A percentile compares a stretch with the other conserved stretches of the same genome.
Evolutionary conservation across 2,888 invertebrate genomes (phyloP).

Genomic region (Athetis lepigone): DNA sequence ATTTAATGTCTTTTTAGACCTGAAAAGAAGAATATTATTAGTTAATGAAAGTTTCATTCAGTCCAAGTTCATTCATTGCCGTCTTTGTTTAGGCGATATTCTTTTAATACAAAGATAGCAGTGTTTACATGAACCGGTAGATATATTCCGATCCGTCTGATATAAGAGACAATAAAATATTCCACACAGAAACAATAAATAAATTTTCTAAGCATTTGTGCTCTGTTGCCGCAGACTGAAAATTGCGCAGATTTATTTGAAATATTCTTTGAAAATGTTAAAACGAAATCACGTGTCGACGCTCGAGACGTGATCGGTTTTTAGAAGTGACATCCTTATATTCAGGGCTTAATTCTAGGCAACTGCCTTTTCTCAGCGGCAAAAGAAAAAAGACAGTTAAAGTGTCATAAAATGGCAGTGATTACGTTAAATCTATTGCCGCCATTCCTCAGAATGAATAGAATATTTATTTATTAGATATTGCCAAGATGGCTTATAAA

Average conservation of each 20-base stretch:
- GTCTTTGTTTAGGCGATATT: constrained; percentile 32
- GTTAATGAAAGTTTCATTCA: neutral
- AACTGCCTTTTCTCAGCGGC: constrained; percentile 60
- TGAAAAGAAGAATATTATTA: neutral
- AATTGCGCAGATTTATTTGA: constrained; percentile 27
- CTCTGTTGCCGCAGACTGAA: constrained; percentile 36
- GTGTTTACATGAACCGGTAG: constrained; percentile 51
- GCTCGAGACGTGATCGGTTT: constrained; percentile 71
- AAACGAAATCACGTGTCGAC: constrained; percentile 65
- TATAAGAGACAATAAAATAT: constrained; percentile 53
- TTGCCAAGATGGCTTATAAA: constrained; percentile 52
- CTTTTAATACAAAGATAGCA: constrained; percentile 62
- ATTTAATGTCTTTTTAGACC: constrained; percentile 2
- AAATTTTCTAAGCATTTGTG: no score
- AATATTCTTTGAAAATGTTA: constrained; percentile 59
- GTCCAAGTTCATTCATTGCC: constrained; percentile 7
- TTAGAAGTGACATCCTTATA: constrained; percentile 70
- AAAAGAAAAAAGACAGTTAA: constrained; percentile 66
- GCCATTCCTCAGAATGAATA: constrained; percentile 55
- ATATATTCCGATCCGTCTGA: constrained; percentile 59
- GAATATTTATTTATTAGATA: constrained; percentile 62
- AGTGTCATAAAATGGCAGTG: constrained; percentile 67
- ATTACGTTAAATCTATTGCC: constrained; percentile 64
- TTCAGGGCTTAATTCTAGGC: constrained; percentile 66
- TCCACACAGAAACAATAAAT: no score